Percentiles rank a stretch among this genome's conserved stretches.
Evolutionary conservation across 2,113 vertebrate species (phyloP).

Genomic region (Ciconia maguari): DNA sequence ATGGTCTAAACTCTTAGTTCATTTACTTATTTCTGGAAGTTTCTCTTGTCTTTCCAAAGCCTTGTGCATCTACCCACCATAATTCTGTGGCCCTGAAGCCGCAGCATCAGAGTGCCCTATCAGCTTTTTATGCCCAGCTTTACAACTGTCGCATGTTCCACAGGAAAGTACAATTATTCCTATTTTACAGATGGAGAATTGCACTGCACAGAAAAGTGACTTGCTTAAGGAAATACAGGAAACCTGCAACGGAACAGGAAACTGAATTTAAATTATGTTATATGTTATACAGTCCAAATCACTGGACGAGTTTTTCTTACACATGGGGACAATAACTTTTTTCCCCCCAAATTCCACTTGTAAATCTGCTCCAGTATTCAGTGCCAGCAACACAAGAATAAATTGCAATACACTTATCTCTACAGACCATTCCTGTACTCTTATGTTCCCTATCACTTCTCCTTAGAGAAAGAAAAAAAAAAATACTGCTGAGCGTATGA

Average conservation of each 20-base stretch:
- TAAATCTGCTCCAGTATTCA: slow-evolving; percentile 32
- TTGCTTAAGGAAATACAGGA: neutral
- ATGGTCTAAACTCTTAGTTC: neutral
- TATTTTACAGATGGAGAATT: neutral
- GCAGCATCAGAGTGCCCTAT: neutral
- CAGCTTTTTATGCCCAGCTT: neutral
- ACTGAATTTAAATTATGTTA: neutral
- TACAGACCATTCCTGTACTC: slow-evolving; percentile 12
- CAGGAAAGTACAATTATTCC: neutral
- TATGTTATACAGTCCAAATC: neutral
- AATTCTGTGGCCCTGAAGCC: neutral
- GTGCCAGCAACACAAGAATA: slow-evolving; percentile 10
- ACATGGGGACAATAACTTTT: slow-evolving; percentile 1
- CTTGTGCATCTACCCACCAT: neutral
- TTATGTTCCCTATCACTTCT: slow-evolving; percentile 3
- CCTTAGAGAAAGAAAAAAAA: neutral
- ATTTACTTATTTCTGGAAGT: neutral
- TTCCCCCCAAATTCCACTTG: slow-evolving; percentile 16
- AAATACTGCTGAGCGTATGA: neutral
- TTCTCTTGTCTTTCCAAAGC: neutral
- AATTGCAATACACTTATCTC: slow-evolving; percentile 38
- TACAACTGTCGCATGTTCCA: rapidly evolving
- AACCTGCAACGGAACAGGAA: neutral
- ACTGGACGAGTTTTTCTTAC: neutral
- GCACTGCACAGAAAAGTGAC: neutral